Conservation (phyloP, 2,113 vertebrate species). For the Pica pica region DNA sequence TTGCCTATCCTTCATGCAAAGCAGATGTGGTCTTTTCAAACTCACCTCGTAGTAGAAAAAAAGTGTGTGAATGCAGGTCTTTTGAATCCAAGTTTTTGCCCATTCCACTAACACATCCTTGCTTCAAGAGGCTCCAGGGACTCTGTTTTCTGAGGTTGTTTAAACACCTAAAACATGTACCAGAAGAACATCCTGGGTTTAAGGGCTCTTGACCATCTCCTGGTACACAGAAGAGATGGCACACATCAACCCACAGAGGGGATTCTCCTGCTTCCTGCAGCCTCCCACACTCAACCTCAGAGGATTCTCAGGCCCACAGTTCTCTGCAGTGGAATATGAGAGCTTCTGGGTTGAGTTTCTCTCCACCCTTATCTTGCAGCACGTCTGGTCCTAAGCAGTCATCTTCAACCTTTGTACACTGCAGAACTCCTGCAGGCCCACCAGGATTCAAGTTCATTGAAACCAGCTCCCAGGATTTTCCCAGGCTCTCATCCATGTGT, state of each 20-base stretch:
- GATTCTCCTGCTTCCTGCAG: not conserved
- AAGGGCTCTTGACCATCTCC: not conserved
- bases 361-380: not conserved
- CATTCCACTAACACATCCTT: not conserved
- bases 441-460: not conserved
- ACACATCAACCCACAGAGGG: not conserved
- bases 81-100: not conserved
- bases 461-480: not conserved
- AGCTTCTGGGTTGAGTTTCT: not conserved
- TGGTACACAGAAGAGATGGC: not conserved
- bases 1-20: not conserved
- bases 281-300: not conserved
- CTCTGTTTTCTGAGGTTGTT: not conserved
- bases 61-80: not conserved
- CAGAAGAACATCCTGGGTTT: not conserved
- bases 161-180: not conserved
- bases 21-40: not conserved
- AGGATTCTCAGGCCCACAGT: not conserved
- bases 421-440: not conserved
- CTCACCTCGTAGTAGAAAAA: fast-evolving
- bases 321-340: not conserved
- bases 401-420: not conserved
- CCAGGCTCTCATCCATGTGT: not conserved
- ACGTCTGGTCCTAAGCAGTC: fast-evolving
- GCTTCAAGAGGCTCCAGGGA: not conserved